phyloP scores from a whole-genome alignment of 2,888 invertebrate species.

The Amblyjoppa fuscipennis region DNA sequence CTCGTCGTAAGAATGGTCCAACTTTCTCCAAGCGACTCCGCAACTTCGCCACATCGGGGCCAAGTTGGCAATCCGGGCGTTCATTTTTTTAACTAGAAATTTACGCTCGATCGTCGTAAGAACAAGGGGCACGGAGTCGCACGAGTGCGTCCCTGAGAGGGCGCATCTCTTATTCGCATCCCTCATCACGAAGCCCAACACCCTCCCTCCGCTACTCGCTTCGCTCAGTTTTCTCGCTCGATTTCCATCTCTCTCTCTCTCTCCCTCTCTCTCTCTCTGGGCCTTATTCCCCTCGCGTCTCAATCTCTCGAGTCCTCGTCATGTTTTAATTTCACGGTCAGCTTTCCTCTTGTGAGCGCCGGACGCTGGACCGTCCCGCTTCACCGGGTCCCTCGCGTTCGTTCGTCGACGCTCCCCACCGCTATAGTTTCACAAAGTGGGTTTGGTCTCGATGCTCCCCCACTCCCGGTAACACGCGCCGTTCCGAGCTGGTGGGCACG shows the following conservation, averaged over 20 bases:
- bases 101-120: slow-evolving; percentile 14
- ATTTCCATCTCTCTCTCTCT: slow-evolving; percentile 60
- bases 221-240: slow-evolving; percentile 66
- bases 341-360: slow-evolving; percentile 72
- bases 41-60: too few relatives aligned
- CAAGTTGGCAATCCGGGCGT: not conserved
- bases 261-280: slow-evolving; percentile 58
- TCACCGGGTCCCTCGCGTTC: slow-evolving; percentile 57
- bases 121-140: slow-evolving; percentile 52
- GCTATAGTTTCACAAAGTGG: slow-evolving; percentile 29
- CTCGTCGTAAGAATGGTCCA: too few relatives aligned
- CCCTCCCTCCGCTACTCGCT: slow-evolving; percentile 21
- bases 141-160: slow-evolving; percentile 74
- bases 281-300: slow-evolving; percentile 77
- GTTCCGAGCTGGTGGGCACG: not conserved
- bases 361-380: slow-evolving; percentile 67
- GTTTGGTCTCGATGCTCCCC: slow-evolving; percentile 54
- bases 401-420: slow-evolving; percentile 59
- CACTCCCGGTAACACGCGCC: slow-evolving; percentile 55
- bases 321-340: slow-evolving; percentile 83
- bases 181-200: slow-evolving; percentile 53
- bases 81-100: not conserved
- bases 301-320: slow-evolving; percentile 80
- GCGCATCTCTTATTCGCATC: slow-evolving; percentile 48
- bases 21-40: too few relatives aligned